Base-by-base conservation (phyloP, 2,888 invertebrate genomes). In the Apamea sordens region DNA sequence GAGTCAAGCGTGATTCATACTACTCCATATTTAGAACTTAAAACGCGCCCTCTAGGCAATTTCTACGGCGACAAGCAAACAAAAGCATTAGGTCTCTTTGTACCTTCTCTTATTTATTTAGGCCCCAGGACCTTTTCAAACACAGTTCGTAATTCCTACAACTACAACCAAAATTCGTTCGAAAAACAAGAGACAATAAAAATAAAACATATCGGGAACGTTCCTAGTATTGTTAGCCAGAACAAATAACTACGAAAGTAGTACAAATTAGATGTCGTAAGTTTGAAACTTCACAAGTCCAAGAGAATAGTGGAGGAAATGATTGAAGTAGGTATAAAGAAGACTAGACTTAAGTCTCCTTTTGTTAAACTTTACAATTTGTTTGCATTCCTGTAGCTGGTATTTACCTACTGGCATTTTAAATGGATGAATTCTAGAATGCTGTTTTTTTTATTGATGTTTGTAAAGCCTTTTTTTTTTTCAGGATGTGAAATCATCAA, bases 191-290 rank as follows among this genome's bases (percentile, higher is more conserved):
- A 47, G 32, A 76, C 32, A 63, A 24, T 69, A 61, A 70, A 68
- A 81, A 81, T 76, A 73, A 81, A 83, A 76, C 76, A 80, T 85
- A 80, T 73, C 41, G 61, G 44, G 53, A 47, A n/a, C 56, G 28
- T 50, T 68, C 50, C 24, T 15, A 73, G 68, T 69, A 78, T 74
- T 84, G 71, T 77, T 41, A 59, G 65, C 41, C 36, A 28, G 86
- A 86, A 84, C 75, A 84, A 78, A 82, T 86, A 75, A 75, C 72
- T 83, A 36, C 21, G 50, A 79, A 86, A 84, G 86, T 84, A 83
- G 72, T 79, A 78, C 73, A 86, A 79, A 86, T 86, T 78, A 83
- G 75, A 79, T 59, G 86, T 76, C 75, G 83, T 79, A 75, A 84
- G 79, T 84, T 84, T 86, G 69, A 78, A 83, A 84, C 84, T 84